Percentiles rank a stretch among this genome's conserved stretches.
Conservation (phyloP, 2,888 invertebrate species). For the Deilephila elpenor region DNA sequence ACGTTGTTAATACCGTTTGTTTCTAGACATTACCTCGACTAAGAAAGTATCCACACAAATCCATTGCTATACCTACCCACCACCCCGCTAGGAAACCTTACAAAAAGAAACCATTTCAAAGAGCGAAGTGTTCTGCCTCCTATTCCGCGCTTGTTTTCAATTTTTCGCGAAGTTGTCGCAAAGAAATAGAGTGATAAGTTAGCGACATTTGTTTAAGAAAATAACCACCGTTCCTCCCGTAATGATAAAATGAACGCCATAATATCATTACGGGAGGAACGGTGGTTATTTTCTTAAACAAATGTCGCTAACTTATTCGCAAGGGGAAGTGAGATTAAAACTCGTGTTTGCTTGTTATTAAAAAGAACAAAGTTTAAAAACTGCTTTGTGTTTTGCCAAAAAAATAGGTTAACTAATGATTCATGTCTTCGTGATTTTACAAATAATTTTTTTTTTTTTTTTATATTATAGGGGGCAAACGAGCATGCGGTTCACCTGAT, state of each 20-base stretch:
- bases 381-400: too few species aligned
- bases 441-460: too few species aligned
- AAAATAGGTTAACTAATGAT: too few species aligned
- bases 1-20: too few species aligned
- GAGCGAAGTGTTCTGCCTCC: background rate
- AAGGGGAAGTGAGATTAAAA: slow-evolving; percentile 25
- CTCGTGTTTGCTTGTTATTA: background rate
- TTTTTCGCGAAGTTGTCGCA: slow-evolving; percentile 26
- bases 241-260: slow-evolving; percentile 34
- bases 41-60: too few species aligned
- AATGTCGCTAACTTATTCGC: slow-evolving; percentile 44
- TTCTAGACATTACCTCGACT: too few species aligned
- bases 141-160: slow-evolving; percentile 18
- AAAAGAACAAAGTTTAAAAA: too few species aligned
- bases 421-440: too few species aligned
- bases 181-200: slow-evolving; percentile 36
- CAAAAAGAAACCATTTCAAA: background rate
- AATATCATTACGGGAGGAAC: slow-evolving; percentile 42
- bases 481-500: too few species aligned
- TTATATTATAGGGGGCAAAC: too few species aligned
- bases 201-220: slow-evolving; percentile 41
- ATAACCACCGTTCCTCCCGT: slow-evolving; percentile 43
- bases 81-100: too few species aligned
- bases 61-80: too few species aligned
- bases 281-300: slow-evolving; percentile 41